A percentile compares a stretch with the other conserved stretches of the same genome.
Evolutionary conservation across 2,797 vertebrate species (phyloP).

Genomic region (Gouania willdenowi): DNA sequence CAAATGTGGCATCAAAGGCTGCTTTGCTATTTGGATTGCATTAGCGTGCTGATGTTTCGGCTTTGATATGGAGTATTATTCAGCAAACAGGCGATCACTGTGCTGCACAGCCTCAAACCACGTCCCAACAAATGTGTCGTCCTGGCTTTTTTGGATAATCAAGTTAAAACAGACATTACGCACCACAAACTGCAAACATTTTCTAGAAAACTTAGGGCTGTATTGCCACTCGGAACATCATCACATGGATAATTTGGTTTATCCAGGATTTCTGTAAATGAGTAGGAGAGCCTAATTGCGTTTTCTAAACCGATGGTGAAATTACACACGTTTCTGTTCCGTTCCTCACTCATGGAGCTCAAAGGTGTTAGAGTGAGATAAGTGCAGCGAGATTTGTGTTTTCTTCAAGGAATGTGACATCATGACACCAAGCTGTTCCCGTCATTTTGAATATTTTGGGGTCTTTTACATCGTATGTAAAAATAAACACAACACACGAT

Average conservation of each 20-base stretch:
- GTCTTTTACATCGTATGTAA: no score
- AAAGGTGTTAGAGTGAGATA: slow-evolving; percentile 64
- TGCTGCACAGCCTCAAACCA: slow-evolving; percentile 19
- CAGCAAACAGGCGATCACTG: slow-evolving; percentile 29
- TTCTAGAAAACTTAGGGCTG: slow-evolving; percentile 19
- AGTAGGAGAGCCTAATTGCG: slow-evolving; percentile 28
- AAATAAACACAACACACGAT: no score
- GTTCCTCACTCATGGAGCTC: slow-evolving; percentile 37
- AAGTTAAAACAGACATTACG: slow-evolving; percentile 51
- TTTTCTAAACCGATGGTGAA: slow-evolving; percentile 39
- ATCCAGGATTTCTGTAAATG: slow-evolving; percentile 16
- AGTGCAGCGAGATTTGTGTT: slow-evolving; percentile 32
- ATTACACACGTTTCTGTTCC: slow-evolving; percentile 42
- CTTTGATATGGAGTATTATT: slow-evolving; percentile 48
- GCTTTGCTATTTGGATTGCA: slow-evolving; percentile 49
- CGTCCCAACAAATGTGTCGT: slow-evolving; percentile 25
- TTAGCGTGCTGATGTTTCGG: slow-evolving; percentile 47
- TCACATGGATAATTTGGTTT: slow-evolving; percentile 17
- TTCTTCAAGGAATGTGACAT: slow-evolving; percentile 22
- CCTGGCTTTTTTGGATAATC: slow-evolving; percentile 51
- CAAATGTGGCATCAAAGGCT: slow-evolving; percentile 50
- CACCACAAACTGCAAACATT: slow-evolving; percentile 21
- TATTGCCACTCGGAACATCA: slow-evolving; percentile 15
- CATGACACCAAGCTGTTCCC: no score
- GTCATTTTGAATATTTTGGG: no score